Evolutionary conservation across 2,113 vertebrate genomes (phyloP).

Genomic region (Mesembrinibis cayennensis): DNA sequence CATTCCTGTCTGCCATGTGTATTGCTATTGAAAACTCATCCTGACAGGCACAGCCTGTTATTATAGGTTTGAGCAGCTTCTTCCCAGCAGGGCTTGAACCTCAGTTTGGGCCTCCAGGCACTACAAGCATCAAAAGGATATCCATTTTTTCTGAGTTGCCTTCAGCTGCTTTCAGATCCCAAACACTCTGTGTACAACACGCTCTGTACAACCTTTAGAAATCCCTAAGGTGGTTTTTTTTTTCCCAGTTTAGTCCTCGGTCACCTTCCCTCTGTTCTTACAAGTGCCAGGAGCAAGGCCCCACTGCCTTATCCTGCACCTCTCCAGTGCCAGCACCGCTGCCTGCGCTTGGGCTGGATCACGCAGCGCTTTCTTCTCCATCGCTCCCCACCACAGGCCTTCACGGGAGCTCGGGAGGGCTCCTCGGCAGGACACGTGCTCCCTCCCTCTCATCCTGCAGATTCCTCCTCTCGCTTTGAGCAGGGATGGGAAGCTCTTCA

Average conservation of each 20-base stretch:
- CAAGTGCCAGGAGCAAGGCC: neutral
- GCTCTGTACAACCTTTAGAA: neutral
- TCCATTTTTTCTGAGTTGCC: neutral
- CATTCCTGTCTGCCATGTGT: neutral
- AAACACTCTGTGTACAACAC: neutral
- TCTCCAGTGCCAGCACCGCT: neutral
- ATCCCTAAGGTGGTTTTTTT: neutral
- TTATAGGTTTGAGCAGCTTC: slow-evolving; percentile 43
- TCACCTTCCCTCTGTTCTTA: neutral
- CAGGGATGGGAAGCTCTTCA: neutral
- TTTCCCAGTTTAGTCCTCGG: neutral
- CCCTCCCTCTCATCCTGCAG: neutral
- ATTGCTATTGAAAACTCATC: neutral
- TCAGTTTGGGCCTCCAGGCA: neutral
- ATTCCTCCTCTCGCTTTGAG: neutral
- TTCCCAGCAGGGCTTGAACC: slow-evolving; percentile 39
- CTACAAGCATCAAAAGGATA: neutral
- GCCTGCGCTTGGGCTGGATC: neutral
- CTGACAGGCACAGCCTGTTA: slow-evolving; percentile 49
- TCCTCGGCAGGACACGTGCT: neutral
- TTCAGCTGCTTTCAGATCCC: neutral
- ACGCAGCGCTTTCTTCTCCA: neutral
- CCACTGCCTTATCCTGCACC: neutral
- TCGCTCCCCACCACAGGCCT: neutral
- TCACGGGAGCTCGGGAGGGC: neutral